Conservation (phyloP, 2,888 invertebrate genomes). For the Drosophila cracens region DNA sequence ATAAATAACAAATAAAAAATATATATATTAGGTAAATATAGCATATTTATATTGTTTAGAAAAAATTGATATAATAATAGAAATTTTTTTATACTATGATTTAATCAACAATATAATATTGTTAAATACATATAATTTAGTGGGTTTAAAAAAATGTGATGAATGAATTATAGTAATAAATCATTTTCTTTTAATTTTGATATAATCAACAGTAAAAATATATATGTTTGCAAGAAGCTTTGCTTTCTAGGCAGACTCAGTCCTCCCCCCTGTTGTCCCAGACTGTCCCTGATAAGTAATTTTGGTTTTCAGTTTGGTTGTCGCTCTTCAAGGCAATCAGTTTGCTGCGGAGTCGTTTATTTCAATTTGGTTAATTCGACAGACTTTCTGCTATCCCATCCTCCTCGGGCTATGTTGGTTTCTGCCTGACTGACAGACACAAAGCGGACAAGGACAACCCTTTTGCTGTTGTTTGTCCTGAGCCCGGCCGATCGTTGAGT, state of each 20-base stretch:
- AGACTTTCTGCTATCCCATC: slow-evolving; percentile 9
- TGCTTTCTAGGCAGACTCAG: neutral
- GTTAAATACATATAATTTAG: neutral
- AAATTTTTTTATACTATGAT: too few species aligned
- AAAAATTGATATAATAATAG: too few species aligned
- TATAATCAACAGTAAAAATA: neutral
- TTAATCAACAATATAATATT: too few species aligned
- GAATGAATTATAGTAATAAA: neutral
- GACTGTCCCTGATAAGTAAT: neutral
- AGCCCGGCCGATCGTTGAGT: slow-evolving; percentile 5
- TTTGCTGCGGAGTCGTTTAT: slow-evolving; percentile 29
- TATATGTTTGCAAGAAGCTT: neutral
- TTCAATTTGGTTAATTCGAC: slow-evolving; percentile 55
- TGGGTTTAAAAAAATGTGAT: neutral
- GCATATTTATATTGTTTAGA: too few species aligned
- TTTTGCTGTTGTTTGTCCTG: slow-evolving; percentile 42
- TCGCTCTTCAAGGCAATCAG: slow-evolving; percentile 22
- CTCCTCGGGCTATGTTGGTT: slow-evolving; percentile 11
- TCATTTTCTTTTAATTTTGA: neutral
- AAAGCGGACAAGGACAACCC: slow-evolving; percentile 68
- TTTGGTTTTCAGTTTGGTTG: neutral
- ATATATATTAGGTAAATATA: too few species aligned
- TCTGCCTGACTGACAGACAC: slow-evolving; percentile 27
- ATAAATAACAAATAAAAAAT: too few species aligned
- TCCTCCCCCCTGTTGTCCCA: neutral